A percentile compares a stretch with the other conserved stretches of the same genome.
These are phyloP conservation scores for Prunella himalayana DNA, from an alignment of 2,113 vertebrate species.

Conservation along the genomic window DNA sequence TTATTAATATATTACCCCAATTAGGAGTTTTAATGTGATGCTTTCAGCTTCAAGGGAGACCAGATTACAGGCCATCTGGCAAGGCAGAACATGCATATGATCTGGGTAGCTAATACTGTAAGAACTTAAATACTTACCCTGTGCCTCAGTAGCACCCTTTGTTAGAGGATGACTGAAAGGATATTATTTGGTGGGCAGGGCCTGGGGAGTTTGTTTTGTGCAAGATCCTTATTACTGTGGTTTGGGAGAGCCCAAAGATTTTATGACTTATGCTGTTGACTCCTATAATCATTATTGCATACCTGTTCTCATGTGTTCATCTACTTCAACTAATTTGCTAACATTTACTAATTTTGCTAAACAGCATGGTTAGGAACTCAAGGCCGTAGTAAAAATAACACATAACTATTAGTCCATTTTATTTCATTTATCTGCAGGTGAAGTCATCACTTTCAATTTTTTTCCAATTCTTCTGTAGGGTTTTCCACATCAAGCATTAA, in stretches of 20 bases:
- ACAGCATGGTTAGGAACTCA: not conserved
- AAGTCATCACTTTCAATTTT: not conserved
- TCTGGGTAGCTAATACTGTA: not conserved
- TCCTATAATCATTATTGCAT: not conserved
- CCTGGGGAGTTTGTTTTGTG: not conserved
- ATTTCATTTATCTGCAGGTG: not conserved
- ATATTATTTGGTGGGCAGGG: not conserved
- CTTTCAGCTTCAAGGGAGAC: slow-evolving; percentile 45
- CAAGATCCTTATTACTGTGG: not conserved
- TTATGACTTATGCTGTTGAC: not conserved
- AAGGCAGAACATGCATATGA: not conserved
- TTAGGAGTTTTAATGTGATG: slow-evolving; percentile 14
- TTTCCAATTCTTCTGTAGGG: not conserved
- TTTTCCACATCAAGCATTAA: not conserved
- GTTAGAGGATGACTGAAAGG: not conserved
- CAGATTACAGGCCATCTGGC: slow-evolving; percentile 55
- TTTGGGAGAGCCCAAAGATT: not conserved
- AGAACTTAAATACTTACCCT: not conserved
- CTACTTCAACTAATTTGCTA: not conserved
- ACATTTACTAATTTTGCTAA: not conserved
- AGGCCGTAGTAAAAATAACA: not conserved
- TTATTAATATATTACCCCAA: slow-evolving; percentile 29
- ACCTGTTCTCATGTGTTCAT: not conserved
- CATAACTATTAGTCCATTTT: not conserved
- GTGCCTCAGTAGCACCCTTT: not conserved